These are phyloP conservation scores for Lethenteron reissneri DNA, from an alignment of 2,113 vertebrate genomes.

Conservation along the genomic window DNA sequence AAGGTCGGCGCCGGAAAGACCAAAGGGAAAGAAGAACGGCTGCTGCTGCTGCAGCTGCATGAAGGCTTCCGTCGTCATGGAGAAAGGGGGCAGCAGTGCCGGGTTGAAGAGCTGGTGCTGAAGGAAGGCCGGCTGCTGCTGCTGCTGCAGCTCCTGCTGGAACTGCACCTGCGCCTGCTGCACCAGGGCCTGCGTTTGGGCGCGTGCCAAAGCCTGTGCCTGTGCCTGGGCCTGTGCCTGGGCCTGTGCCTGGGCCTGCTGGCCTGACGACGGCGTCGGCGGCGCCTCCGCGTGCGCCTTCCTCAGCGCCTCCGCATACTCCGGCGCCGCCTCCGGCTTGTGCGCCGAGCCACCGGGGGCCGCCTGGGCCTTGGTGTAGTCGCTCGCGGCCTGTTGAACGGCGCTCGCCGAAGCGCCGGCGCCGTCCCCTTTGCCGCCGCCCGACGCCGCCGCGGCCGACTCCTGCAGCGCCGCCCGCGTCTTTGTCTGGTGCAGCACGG, in stretches of 20 bases:
- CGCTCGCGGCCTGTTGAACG: constrained; percentile 15
- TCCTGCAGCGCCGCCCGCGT: constrained; percentile 91
- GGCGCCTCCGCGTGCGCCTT: background rate
- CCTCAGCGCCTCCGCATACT: background rate
- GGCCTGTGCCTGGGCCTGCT: constrained; percentile 1
- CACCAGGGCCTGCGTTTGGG: no score
- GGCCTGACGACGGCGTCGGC: background rate
- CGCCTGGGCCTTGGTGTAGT: background rate
- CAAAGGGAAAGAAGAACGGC: constrained; percentile 81
- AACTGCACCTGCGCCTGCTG: constrained; percentile 16
- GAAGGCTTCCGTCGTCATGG: constrained; percentile 82
- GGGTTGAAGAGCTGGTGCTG: constrained; percentile 97
- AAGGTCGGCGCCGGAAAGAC: constrained; percentile 89
- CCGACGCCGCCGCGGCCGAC: constrained; percentile 29
- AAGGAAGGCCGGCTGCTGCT: constrained; percentile 64
- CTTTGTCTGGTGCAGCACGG: constrained; percentile 97
- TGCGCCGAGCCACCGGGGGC: background rate
- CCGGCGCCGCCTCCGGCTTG: background rate
- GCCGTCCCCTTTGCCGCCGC: background rate
- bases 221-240: constrained; percentile 1
- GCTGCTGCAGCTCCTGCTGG: constrained; percentile 65
- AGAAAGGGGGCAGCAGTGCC: constrained; percentile 87
- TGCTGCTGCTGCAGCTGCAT: constrained; percentile 93
- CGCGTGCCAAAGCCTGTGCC: no score
- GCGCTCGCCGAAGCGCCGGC: background rate